phyloP scores from a whole-genome alignment of 2,888 invertebrate species.

The Synanthedon myopaeformis region DNA sequence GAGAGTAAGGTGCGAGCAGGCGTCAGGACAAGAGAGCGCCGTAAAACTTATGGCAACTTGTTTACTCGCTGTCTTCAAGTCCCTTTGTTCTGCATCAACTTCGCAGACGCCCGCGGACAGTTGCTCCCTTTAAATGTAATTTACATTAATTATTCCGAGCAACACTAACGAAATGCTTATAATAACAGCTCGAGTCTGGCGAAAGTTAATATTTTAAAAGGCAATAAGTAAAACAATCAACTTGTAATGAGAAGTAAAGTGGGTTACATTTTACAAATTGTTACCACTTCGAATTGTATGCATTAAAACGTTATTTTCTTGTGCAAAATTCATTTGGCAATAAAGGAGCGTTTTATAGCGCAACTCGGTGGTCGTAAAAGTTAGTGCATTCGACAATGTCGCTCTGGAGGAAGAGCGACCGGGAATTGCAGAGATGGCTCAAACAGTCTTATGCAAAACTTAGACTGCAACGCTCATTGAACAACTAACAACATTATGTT shows the following conservation, averaged over 20 bases:
- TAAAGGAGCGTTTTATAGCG: slow-evolving; percentile 25
- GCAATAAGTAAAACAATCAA: slow-evolving; percentile 5
- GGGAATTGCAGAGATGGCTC: not conserved
- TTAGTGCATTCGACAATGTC: slow-evolving; percentile 25
- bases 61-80: slow-evolving; percentile 41
- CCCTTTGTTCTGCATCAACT: slow-evolving; percentile 19
- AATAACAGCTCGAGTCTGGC: slow-evolving; percentile 10
- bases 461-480: no score
- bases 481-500: no score
- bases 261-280: no score
- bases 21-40: slow-evolving; percentile 27
- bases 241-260: slow-evolving; percentile 1
- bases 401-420: slow-evolving; percentile 4
- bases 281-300: slow-evolving; percentile 3
- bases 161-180: slow-evolving; percentile 18
- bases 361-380: slow-evolving; percentile 31
- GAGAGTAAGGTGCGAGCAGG: slow-evolving; percentile 24
- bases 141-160: slow-evolving; percentile 43
- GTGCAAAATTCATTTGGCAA: slow-evolving; percentile 28
- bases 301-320: slow-evolving; percentile 26
- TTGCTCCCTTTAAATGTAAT: slow-evolving; percentile 51
- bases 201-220: slow-evolving; percentile 1
- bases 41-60: slow-evolving; percentile 61
- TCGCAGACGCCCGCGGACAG: slow-evolving; percentile 46
- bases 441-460: no score